Percentiles rank a stretch among this genome's conserved stretches.
phyloP scores from a whole-genome alignment of 1,140 invertebrate genomes.

The Caerostris extrusa region DNA sequence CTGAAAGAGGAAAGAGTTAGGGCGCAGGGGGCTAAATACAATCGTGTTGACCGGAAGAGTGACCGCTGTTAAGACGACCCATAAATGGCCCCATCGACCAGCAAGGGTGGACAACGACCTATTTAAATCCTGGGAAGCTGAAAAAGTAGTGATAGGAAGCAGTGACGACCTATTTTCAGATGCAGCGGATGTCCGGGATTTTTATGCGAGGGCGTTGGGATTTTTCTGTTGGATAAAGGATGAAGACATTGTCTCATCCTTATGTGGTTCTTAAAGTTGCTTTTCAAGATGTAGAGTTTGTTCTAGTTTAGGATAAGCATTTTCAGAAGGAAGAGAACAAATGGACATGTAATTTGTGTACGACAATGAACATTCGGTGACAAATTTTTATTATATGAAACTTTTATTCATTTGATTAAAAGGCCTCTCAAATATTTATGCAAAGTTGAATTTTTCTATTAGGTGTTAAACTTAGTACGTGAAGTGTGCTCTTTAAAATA shows the following conservation, averaged over 20 bases:
- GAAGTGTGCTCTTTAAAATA: no score
- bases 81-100: background rate
- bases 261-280: background rate
- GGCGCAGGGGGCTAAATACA: background rate
- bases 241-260: background rate
- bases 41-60: slow-evolving; percentile 25
- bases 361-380: no score
- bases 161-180: background rate
- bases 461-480: no score
- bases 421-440: no score
- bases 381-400: no score
- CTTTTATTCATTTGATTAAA: no score
- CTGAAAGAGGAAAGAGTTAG: background rate
- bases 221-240: background rate
- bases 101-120: background rate
- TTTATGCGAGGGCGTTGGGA: background rate
- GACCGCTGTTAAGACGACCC: background rate
- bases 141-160: background rate
- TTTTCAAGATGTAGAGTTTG: background rate
- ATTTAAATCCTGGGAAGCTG: background rate
- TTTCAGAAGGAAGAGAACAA: background rate
- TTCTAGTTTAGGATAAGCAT: background rate
- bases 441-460: no score
- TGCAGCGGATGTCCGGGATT: background rate
- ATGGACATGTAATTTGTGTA: no score